Evolutionary conservation across 92 coral and sea anemone genomes (phyloP), one percentile per base, ranked within the genome.

Genomic region (Actinostola sp.): DNA sequence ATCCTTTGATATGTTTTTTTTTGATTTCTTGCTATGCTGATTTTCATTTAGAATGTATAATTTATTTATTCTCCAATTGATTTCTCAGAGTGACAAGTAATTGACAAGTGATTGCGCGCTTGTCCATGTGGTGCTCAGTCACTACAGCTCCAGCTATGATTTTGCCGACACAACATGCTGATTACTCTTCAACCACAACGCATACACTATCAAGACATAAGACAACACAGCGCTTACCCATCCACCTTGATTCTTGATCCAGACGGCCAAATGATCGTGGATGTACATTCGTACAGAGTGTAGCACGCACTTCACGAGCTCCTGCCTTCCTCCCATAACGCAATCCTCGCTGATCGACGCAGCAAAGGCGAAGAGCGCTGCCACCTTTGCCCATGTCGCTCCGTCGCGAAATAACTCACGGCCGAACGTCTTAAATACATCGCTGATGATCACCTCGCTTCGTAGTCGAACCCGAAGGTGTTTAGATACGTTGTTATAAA

Each of bases 171-270:
- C n/a, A n/a, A n/a, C n/a, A 36, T 11, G 11, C 42, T 11, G 42
- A 36, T 36, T 4, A 4, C 42, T 4, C 4, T 11, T 4, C 42
- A 36, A 36, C 11, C 42, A 36, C 11, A 36, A 36, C 42, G 42
- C 42, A 36, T 11, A 36, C 4, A 36, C 42, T 36, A 4, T 4
- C 8, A 34, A 28, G 9, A 13, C 27, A 56, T 27, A 4, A 12
- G 27, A 58, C 3, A 23, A 56, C 17, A 58, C 33, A n/a, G 1
- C 8, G 17, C 98, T 71, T 79, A 93, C 98, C 98, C 98, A 93
- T n/a, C 98, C 98, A 3, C 90, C 93, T 59, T 88, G 91, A 30
- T 89, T 80, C 46, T 77, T 75, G 8, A 93, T 93, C 98, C 98
- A 93, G 17, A 85, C 97, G 6, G 91, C 93, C 61, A 93, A 67